A percentile compares a stretch with the other conserved stretches of the same genome.
These are phyloP conservation scores for Poicephalus meyeri DNA, from an alignment of 2,113 vertebrate genomes.

Conservation along the genomic window DNA sequence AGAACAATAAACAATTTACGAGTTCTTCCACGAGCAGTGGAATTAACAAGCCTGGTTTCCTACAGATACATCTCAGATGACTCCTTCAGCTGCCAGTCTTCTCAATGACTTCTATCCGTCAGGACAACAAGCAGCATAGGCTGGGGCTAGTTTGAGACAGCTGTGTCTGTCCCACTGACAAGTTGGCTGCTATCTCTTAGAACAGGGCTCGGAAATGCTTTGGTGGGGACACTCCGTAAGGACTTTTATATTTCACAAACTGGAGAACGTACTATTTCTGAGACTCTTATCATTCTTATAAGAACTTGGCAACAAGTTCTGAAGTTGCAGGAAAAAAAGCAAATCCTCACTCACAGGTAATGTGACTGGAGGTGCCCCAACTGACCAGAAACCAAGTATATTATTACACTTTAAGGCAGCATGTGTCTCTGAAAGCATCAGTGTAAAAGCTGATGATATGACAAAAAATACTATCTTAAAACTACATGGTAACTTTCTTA, in stretches of 20 bases:
- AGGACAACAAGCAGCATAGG: not conserved
- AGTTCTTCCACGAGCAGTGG: not conserved
- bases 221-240: not conserved
- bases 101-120: not conserved
- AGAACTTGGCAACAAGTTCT: not conserved
- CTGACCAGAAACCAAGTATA: not conserved
- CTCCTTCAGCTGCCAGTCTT: not conserved
- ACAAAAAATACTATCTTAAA: not conserved
- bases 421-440: not conserved
- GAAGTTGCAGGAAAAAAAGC: not conserved
- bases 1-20: slow-evolving; percentile 47
- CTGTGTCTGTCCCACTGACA: not conserved
- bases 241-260: not conserved
- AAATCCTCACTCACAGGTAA: not conserved
- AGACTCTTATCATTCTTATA: not conserved
- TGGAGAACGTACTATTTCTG: not conserved
- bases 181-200: not conserved
- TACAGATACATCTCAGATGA: not conserved
- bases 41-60: not conserved
- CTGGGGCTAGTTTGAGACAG: not conserved
- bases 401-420: not conserved
- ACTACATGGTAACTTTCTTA: not conserved
- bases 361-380: not conserved
- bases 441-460: not conserved
- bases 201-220: not conserved